These are phyloP conservation scores for Celastrina argiolus DNA, from an alignment of 2,888 invertebrate genomes.

Conservation along the genomic window DNA sequence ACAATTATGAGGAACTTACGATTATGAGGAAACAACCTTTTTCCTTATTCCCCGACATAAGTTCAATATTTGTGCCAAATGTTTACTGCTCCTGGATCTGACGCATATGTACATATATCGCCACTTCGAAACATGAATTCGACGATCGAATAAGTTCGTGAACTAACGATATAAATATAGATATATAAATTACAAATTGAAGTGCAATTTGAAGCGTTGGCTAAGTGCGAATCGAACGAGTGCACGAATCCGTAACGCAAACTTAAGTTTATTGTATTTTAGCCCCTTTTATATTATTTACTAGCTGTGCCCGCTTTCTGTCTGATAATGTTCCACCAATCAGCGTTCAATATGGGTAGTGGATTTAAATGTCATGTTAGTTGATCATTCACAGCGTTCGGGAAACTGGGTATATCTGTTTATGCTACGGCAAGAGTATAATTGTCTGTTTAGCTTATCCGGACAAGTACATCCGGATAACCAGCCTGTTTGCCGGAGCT, in stretches of 20 bases:
- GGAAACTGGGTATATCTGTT: too few species aligned
- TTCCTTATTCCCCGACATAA: background rate
- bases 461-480: too few species aligned
- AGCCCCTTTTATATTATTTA: too few species aligned
- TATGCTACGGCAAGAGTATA: too few species aligned
- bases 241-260: too few species aligned
- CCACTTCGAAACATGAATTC: background rate
- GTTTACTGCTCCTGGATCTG: background rate
- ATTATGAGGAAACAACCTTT: slow-evolving; percentile 6
- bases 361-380: too few species aligned
- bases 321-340: too few species aligned
- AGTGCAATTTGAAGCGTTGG: background rate
- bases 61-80: slow-evolving; percentile 5
- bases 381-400: too few species aligned
- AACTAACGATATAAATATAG: background rate
- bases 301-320: too few species aligned
- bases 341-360: too few species aligned
- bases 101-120: background rate
- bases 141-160: background rate
- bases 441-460: too few species aligned
- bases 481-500: background rate
- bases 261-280: too few species aligned
- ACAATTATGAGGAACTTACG: background rate
- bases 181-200: background rate
- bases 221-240: background rate